Conservation (phyloP, 2,797 vertebrate species). For the Xenopus petersii region DNA sequence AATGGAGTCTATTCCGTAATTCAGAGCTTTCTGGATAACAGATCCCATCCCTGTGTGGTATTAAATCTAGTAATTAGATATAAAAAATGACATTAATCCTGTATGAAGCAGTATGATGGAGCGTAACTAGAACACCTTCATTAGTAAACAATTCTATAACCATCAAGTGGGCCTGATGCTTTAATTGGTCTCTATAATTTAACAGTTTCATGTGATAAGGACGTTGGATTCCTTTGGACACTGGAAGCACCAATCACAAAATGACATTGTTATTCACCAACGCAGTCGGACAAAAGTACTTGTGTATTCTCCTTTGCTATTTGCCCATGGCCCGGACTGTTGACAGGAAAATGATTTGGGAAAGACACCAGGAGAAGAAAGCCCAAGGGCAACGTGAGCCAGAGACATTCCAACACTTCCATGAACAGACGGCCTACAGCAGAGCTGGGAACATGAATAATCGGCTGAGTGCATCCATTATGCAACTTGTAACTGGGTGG, state of each 20-base stretch:
- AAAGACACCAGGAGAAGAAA: constrained; percentile 57
- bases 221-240: constrained; percentile 49
- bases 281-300: constrained; percentile 30
- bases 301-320: constrained; percentile 55
- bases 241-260: constrained; percentile 52
- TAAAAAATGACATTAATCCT: too few relatives aligned
- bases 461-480: too few relatives aligned
- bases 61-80: too few relatives aligned
- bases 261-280: constrained; percentile 62
- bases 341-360: constrained; percentile 52
- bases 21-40: too few relatives aligned
- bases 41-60: too few relatives aligned
- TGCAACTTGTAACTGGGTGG: too few relatives aligned
- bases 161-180: neutral
- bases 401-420: constrained; percentile 64
- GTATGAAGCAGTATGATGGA: too few relatives aligned
- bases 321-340: constrained; percentile 52
- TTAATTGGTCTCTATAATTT: constrained; percentile 13
- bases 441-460: neutral
- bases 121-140: too few relatives aligned
- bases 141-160: too few relatives aligned
- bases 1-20: too few relatives aligned
- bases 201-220: constrained; percentile 59
- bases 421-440: constrained; percentile 5
- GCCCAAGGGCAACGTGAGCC: constrained; percentile 55